These are phyloP conservation scores for Microtus pennsylvanicus DNA, from an alignment of 2,113 vertebrate species.

Conservation along the genomic window DNA sequence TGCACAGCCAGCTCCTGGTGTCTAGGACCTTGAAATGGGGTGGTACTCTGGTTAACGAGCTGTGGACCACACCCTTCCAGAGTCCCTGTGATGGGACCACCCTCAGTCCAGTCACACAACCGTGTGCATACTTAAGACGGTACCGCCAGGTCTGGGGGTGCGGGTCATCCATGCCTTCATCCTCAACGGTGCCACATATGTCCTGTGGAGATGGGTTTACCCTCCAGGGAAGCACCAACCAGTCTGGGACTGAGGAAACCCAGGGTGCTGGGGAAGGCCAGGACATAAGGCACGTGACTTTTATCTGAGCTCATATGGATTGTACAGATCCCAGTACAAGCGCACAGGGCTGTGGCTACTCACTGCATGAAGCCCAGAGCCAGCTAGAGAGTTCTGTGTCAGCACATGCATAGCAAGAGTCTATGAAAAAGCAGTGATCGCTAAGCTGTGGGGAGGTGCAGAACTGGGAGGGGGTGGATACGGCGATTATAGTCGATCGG, in stretches of 20 bases:
- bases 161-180: fast-evolving
- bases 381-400: neutral
- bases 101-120: fast-evolving
- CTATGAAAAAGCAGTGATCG: fast-evolving
- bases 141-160: neutral
- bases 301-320: neutral
- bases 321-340: fast-evolving
- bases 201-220: fast-evolving
- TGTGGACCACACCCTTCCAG: neutral
- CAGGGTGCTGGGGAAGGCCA: neutral
- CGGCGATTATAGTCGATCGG: too few species aligned
- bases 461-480: neutral
- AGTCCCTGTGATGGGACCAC: neutral
- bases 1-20: neutral
- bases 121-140: neutral
- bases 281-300: neutral
- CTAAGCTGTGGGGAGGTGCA: neutral
- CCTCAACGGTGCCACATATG: fast-evolving
- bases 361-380: fast-evolving
- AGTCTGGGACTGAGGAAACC: neutral
- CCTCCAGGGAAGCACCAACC: neutral
- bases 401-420: too few species aligned
- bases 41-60: neutral
- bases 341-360: fast-evolving
- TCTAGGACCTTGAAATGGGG: neutral